Evolutionary conservation across 2,797 vertebrate species (phyloP).

Genomic region (Eulemur mongoz): DNA sequence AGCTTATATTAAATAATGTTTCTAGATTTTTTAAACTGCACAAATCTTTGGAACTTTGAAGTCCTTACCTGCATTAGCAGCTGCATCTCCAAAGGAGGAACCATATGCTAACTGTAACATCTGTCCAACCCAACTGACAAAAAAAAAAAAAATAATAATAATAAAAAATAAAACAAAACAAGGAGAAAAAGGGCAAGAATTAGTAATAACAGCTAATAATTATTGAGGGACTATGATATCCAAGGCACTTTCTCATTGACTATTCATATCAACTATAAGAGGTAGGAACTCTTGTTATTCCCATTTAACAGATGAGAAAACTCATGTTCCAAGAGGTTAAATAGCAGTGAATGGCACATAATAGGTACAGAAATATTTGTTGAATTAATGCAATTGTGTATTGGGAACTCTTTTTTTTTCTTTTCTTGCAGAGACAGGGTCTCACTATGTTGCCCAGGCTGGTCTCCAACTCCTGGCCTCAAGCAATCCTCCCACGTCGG

Average conservation of each 20-base stretch:
- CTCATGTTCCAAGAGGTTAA: neutral
- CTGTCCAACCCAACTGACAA: constrained; percentile 92
- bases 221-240: neutral
- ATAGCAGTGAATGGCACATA: neutral
- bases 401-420: neutral
- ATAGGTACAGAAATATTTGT: neutral
- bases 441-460: no score
- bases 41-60: constrained; percentile 28
- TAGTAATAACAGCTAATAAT: neutral
- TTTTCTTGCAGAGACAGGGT: neutral
- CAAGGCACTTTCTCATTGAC: neutral
- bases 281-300: neutral
- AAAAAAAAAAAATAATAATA: neutral
- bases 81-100: constrained; percentile 92
- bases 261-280: neutral
- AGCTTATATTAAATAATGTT: constrained; percentile 24
- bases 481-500: neutral
- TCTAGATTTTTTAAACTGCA: neutral
- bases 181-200: neutral
- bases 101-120: constrained; percentile 92
- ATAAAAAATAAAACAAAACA: neutral
- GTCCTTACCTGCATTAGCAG: constrained; percentile 90
- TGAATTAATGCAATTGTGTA: neutral
- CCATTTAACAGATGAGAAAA: neutral
- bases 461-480: neutral